A percentile compares a stretch with the other conserved stretches of the same genome.
phyloP scores from a whole-genome alignment of 2,888 invertebrate species.

The Acanthosoma haemorrhoidale region DNA sequence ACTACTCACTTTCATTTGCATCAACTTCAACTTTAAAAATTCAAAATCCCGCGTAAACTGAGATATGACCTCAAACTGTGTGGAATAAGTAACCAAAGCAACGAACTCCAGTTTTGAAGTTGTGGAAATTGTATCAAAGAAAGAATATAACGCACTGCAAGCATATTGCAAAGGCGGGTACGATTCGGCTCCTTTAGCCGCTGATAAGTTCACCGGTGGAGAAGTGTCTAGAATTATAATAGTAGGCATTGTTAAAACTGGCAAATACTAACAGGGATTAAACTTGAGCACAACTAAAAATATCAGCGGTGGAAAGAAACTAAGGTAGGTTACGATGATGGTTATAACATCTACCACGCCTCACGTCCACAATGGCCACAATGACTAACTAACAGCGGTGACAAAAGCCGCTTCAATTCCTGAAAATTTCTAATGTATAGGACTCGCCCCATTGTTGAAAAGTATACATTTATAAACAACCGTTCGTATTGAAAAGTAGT shows the following conservation, averaged over 20 bases:
- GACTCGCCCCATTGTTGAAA: too few species aligned
- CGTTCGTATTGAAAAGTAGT: too few species aligned
- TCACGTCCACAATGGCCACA: too few species aligned
- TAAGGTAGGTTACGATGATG: too few species aligned
- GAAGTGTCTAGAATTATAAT: constrained; percentile 67
- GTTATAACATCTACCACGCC: too few species aligned
- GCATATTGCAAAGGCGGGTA: constrained; percentile 58
- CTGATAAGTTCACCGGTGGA: constrained; percentile 62
- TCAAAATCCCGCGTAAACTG: constrained; percentile 88
- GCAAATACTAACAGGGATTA: background rate
- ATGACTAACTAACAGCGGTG: too few species aligned
- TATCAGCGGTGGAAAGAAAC: too few species aligned
- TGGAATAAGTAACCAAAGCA: constrained; percentile 55
- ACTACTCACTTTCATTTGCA: constrained; percentile 75
- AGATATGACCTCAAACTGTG: constrained; percentile 59
- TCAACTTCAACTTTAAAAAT: constrained; percentile 66
- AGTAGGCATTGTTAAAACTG: constrained; percentile 72
- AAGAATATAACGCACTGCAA: constrained; percentile 58
- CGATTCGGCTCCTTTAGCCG: constrained; percentile 53
- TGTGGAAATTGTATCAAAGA: constrained; percentile 59
- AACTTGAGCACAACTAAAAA: too few species aligned
- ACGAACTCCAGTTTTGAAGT: constrained; percentile 67
- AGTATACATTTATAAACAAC: too few species aligned
- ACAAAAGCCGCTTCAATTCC: too few species aligned
- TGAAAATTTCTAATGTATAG: too few species aligned